These are phyloP conservation scores for Anableps anableps DNA, from an alignment of 2,797 vertebrate species.

Conservation along the genomic window DNA sequence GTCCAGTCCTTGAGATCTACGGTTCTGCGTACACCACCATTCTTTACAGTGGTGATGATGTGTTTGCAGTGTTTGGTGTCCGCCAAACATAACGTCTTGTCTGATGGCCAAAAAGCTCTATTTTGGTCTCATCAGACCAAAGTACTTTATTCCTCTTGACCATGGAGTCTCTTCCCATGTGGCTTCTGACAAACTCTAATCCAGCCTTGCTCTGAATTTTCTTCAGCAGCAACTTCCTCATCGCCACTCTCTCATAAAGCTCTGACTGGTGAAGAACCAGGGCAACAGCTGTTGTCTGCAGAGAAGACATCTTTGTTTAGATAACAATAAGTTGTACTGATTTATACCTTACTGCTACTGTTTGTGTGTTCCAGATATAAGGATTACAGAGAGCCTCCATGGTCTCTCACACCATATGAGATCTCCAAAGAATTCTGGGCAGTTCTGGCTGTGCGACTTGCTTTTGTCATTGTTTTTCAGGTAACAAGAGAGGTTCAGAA, in stretches of 20 bases:
- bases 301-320: not conserved
- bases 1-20: too few relatives aligned
- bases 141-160: too few relatives aligned
- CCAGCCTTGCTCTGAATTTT: not conserved
- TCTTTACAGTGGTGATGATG: too few relatives aligned
- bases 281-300: not conserved
- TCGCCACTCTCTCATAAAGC: not conserved
- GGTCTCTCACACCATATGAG: slow-evolving; percentile 91
- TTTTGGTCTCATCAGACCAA: too few relatives aligned
- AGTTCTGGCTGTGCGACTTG: slow-evolving; percentile 91
- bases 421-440: slow-evolving; percentile 98
- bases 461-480: slow-evolving; percentile 98
- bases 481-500: slow-evolving; percentile 63
- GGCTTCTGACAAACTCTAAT: not conserved
- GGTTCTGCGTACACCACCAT: too few relatives aligned
- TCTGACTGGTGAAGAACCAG: not conserved
- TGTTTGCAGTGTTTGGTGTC: too few relatives aligned
- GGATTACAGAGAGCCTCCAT: slow-evolving; percentile 95
- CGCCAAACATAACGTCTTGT: too few relatives aligned
- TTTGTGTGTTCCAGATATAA: slow-evolving; percentile 81
- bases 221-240: not conserved
- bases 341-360: not conserved
- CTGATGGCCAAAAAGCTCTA: too few relatives aligned
- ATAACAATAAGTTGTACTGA: not conserved
- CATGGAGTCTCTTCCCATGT: too few relatives aligned